Conservation (phyloP, 2,113 vertebrate genomes). For the Cercocebus atys region DNA sequence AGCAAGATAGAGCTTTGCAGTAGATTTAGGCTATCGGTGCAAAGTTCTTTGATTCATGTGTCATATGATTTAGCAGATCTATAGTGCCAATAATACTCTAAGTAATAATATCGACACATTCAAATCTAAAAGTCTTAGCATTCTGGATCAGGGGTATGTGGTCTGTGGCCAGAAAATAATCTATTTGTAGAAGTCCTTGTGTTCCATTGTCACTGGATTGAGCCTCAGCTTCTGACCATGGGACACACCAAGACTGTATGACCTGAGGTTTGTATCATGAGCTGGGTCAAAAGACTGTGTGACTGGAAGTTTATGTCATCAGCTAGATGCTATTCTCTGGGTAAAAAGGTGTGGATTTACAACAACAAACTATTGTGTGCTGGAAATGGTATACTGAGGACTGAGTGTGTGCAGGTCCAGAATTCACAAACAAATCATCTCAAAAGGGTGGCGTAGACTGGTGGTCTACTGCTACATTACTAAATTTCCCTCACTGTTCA, state of each 20-base stretch:
- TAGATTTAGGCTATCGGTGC: too few relatives aligned
- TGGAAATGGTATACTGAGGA: not conserved
- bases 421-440: not conserved
- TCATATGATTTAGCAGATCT: too few relatives aligned
- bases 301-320: too few relatives aligned
- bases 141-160: not conserved
- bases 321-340: not conserved
- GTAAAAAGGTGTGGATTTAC: not conserved
- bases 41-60: not conserved
- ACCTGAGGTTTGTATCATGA: too few relatives aligned
- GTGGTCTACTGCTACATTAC: not conserved
- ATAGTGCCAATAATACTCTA: not conserved
- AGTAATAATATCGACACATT: not conserved
- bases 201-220: not conserved
- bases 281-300: not conserved
- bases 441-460: not conserved
- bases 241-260: not conserved
- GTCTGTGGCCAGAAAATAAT: not conserved
- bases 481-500: not conserved
- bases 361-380: not conserved
- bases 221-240: not conserved
- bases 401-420: not conserved
- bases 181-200: not conserved
- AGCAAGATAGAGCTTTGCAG: not conserved
- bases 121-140: too few relatives aligned